Base-by-base conservation (phyloP, 2,888 invertebrate genomes). In the Microctonus aethiopoides region DNA sequence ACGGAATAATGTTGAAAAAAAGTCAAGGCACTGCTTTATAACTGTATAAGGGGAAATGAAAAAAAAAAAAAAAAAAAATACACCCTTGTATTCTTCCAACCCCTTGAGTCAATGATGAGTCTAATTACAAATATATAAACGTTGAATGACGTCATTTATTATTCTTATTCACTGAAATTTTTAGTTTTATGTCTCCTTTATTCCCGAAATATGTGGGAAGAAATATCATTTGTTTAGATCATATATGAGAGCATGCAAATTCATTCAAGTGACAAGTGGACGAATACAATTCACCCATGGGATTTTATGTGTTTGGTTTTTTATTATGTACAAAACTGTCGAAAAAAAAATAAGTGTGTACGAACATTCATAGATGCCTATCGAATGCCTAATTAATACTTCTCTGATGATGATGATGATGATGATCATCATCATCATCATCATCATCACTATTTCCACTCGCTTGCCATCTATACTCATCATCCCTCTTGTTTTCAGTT, bases 401-500 rank as follows among this genome's bases (percentile, higher is more conserved):
- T 24, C 52, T 62, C 29, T 10, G 24, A 22, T 26, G 24, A 56
- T 34, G 22, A 16, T 54, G 0, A 51, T 34, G 10, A 20, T 56
- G n/a, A n/a, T n/a, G n/a, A n/a, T 34, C 34, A 22, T 54, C 2
- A 51, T 34, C 16, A 20, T 56, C n/a, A 22, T 34, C 34, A 22
- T 54, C 2, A 51, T 34, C 16, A 20, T 56, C n/a, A 22, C 26
- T 16, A 16, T 46, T 16, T 46, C 46, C 3, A 46, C 46, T 16
- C 16, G 46, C 46, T 16, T 7, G 20, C 46, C 9, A 24, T 22
- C 39, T 65, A 29, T 29, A 64, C 56, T 54, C 56, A 56, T 65
- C 65, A 34, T 60, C 51, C 54, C 56, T 56, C 32, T 67, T 60
- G 67, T 67, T 34, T 65, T 70, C 61, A 65, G 65, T n/a, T 63